Evolutionary conservation across 64 coral and sea anemone genomes (phyloP).

Genomic region (Actinia equina): DNA sequence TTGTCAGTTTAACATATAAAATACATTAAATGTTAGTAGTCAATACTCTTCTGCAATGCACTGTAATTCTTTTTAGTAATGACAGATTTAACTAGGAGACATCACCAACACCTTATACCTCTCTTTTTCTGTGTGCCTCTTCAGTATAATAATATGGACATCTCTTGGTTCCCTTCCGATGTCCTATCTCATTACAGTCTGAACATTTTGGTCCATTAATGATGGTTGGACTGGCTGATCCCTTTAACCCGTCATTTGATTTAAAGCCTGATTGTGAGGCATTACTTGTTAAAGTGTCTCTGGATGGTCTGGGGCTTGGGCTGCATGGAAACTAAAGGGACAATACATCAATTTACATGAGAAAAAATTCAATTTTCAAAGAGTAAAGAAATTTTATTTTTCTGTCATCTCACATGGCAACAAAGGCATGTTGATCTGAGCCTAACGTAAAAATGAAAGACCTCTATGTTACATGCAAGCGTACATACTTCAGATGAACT

Average conservation of each 20-base stretch:
- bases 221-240: not conserved
- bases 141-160: constrained; percentile 36
- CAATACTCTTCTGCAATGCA: no score
- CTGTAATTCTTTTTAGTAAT: no score
- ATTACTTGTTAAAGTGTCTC: not conserved
- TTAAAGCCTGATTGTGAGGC: not conserved
- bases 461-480: not conserved
- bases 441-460: no score
- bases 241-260: not conserved
- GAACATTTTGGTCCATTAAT: constrained; percentile 41
- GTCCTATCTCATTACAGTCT: constrained; percentile 36
- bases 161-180: constrained; percentile 35
- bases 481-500: not conserved
- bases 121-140: constrained; percentile 40
- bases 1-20: no score
- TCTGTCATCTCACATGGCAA: no score
- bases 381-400: no score
- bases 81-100: not conserved
- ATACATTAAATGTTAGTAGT: no score
- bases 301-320: not conserved
- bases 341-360: no score
- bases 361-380: no score
- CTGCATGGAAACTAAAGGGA: not conserved
- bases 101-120: constrained; percentile 26
- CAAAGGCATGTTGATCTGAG: no score